Conservation (phyloP, 1,140 invertebrate genomes). For the Carposina sasakii region DNA sequence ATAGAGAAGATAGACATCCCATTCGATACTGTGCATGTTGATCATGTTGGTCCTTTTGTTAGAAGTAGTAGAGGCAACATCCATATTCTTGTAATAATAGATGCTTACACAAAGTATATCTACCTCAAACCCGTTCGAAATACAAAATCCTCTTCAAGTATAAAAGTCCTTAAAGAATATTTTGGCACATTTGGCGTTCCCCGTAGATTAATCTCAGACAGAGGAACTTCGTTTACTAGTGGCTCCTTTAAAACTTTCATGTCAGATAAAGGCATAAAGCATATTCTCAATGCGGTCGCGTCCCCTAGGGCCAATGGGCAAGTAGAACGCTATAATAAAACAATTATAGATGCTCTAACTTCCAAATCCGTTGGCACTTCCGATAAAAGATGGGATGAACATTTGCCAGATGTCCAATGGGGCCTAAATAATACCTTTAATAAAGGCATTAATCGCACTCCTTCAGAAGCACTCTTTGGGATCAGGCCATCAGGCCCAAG, state of each 20-base stretch:
- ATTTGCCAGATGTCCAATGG: conserved; percentile 10
- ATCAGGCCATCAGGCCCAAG: background rate
- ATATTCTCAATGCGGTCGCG: conserved; percentile 6
- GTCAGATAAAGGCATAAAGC: conserved; percentile 1
- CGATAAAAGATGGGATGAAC: conserved; percentile 4
- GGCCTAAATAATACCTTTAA: conserved; percentile 8
- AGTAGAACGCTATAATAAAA: conserved; percentile 4
- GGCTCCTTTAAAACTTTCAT: conserved; percentile 1
- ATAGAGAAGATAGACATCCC: conserved; percentile 5
- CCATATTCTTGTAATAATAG: conserved; percentile 7
- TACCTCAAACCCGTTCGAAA: conserved; percentile 6
- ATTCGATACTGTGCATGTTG: conserved; percentile 7
- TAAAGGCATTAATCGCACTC: conserved; percentile 9
- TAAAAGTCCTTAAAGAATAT: conserved; percentile 5
- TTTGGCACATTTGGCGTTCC: conserved; percentile 9
- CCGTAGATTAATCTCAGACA: conserved; percentile 3
- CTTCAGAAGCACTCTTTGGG: conserved; percentile 1
- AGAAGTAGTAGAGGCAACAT: conserved; percentile 3
- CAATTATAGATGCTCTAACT: background rate
- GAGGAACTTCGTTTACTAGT: conserved; percentile 5
- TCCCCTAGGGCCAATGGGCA: conserved; percentile 7
- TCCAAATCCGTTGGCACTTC: background rate
- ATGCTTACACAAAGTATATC: conserved; percentile 7
- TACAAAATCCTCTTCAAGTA: conserved; percentile 3
- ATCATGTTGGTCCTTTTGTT: conserved; percentile 7